Evolutionary conservation across 2,113 vertebrate species (phyloP).

Genomic region (Macaca nemestrina): DNA sequence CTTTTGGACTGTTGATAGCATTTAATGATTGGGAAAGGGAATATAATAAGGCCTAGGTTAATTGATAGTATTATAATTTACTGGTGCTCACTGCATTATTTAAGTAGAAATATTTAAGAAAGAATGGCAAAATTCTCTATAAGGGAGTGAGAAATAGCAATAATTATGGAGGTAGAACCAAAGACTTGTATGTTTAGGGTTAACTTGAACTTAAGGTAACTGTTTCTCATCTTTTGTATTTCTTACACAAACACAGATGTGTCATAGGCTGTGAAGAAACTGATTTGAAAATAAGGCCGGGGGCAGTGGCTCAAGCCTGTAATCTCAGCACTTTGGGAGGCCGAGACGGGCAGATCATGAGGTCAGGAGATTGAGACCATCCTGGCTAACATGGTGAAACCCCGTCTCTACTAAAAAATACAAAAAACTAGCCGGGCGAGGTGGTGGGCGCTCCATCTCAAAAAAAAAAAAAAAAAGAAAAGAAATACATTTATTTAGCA

Average conservation of each 20-base stretch:
- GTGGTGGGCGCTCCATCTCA: too few relatives aligned
- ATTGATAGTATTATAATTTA: not conserved
- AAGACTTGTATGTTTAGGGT: not conserved
- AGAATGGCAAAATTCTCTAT: not conserved
- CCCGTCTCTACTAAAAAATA: too few relatives aligned
- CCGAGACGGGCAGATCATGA: too few relatives aligned
- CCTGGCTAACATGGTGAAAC: too few relatives aligned
- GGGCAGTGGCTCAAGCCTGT: too few relatives aligned
- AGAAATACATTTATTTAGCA: not conserved
- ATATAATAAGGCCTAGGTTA: not conserved
- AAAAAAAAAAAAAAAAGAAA: not conserved
- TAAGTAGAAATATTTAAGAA: constrained; percentile 9
- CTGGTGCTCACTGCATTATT: not conserved
- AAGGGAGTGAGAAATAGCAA: not conserved
- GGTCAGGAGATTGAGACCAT: too few relatives aligned
- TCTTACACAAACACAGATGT: not conserved
- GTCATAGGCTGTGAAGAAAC: not conserved
- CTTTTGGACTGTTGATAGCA: not conserved
- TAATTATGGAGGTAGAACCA: not conserved
- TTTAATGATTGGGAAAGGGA: constrained; percentile 13
- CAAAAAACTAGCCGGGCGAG: too few relatives aligned
- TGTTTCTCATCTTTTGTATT: not conserved
- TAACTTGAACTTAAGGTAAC: not conserved
- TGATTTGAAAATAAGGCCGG: not conserved
- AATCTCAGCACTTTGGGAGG: too few relatives aligned